Percentiles rank a stretch among this genome's conserved stretches.
phyloP scores from a whole-genome alignment of 2,888 invertebrate species.

The Chorisops tibialis region DNA sequence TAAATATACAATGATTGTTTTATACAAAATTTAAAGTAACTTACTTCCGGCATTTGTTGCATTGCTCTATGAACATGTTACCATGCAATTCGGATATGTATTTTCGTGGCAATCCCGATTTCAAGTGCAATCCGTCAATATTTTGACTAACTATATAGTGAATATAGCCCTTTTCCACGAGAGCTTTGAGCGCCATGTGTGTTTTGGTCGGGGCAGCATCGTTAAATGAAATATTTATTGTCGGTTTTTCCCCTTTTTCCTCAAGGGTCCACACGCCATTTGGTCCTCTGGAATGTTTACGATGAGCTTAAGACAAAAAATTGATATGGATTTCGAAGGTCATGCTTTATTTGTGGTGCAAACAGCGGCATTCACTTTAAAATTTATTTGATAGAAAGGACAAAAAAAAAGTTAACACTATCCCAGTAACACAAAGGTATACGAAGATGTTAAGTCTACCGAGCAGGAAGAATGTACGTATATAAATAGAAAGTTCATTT shows the following conservation, averaged over 20 bases:
- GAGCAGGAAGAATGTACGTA: too few relatives aligned
- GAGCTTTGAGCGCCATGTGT: slow-evolving; percentile 85
- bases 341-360: too few relatives aligned
- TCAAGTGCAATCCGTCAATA: slow-evolving; percentile 94
- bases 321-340: too few relatives aligned
- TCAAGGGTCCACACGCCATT: slow-evolving; percentile 89
- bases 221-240: slow-evolving; percentile 80
- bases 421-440: too few relatives aligned
- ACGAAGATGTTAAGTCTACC: too few relatives aligned
- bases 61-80: slow-evolving; percentile 96
- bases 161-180: slow-evolving; percentile 69
- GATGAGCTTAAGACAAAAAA: too few relatives aligned
- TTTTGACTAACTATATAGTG: slow-evolving; percentile 94
- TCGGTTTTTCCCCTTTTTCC: slow-evolving; percentile 80
- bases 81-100: slow-evolving; percentile 92
- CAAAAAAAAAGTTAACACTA: too few relatives aligned
- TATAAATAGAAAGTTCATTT: too few relatives aligned
- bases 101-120: slow-evolving; percentile 79
- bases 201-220: slow-evolving; percentile 89
- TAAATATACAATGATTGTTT: not conserved
- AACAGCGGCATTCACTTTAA: too few relatives aligned
- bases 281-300: slow-evolving; percentile 48
- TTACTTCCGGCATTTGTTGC: slow-evolving; percentile 80
- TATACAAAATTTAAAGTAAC: not conserved
- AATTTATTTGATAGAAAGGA: too few relatives aligned